Percentiles rank a stretch among this genome's conserved stretches.
phyloP scores from a whole-genome alignment of 2,113 vertebrate species.

The Cynoglossus semilaevis region DNA sequence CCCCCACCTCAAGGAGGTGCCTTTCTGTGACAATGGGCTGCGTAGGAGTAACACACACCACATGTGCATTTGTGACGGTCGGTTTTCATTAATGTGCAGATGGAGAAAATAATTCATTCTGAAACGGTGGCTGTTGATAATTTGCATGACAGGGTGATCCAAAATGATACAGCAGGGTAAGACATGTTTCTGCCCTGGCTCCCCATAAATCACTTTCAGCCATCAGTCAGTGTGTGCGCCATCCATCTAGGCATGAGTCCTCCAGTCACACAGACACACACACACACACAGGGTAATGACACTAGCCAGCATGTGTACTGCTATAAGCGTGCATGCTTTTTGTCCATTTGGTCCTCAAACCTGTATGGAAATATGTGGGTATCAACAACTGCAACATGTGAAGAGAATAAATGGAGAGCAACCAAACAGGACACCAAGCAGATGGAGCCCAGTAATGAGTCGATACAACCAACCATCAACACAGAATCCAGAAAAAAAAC shows the following conservation, averaged over 20 bases:
- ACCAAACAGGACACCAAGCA: too few relatives aligned
- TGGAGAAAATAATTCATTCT: constrained; percentile 63
- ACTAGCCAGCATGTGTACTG: constrained; percentile 17
- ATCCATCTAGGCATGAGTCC: not conserved
- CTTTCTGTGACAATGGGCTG: constrained; percentile 33
- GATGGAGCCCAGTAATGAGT: too few relatives aligned
- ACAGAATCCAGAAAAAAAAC: too few relatives aligned
- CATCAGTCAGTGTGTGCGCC: constrained; percentile 43
- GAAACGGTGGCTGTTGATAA: constrained; percentile 57
- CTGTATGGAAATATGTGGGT: not conserved
- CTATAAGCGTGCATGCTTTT: constrained; percentile 9
- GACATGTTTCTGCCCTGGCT: constrained; percentile 32
- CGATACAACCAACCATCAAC: too few relatives aligned
- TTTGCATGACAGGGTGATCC: constrained; percentile 70
- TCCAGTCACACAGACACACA: constrained; percentile 22
- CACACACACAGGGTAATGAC: constrained; percentile 10
- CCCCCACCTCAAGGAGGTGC: constrained; percentile 16
- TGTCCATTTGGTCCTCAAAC: constrained; percentile 14
- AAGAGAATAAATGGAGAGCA: too few relatives aligned
- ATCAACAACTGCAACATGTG: too few relatives aligned
- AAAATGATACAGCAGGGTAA: constrained; percentile 54
- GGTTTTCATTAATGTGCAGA: constrained; percentile 55
- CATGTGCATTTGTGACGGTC: constrained; percentile 18
- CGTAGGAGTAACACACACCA: constrained; percentile 33
- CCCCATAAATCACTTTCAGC: constrained; percentile 64